phyloP scores from a whole-genome alignment of 2,888 invertebrate genomes.

The Lithophane ornitopus region DNA sequence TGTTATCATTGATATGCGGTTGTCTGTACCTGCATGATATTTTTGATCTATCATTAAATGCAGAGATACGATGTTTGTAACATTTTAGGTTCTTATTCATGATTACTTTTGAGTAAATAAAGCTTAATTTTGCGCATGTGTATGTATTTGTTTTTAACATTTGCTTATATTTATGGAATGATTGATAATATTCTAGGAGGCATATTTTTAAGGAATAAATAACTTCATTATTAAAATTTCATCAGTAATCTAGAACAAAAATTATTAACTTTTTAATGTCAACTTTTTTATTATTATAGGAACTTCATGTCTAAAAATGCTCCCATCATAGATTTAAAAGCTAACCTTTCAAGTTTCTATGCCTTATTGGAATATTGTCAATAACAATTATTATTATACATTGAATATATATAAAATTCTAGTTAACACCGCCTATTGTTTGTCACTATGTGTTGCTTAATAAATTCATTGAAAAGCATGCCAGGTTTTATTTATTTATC shows the following conservation, averaged over 20 bases:
- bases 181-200: constrained; percentile 50
- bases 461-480: constrained; percentile 72
- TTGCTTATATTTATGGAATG: constrained; percentile 32
- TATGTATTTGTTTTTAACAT: constrained; percentile 41
- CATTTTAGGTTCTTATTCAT: constrained; percentile 15
- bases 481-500: constrained; percentile 36
- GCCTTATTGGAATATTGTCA: constrained; percentile 39
- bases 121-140: constrained; percentile 44
- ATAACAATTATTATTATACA: constrained; percentile 24
- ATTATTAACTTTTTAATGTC: background rate
- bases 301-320: background rate
- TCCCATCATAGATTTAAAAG: background rate
- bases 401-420: constrained; percentile 49
- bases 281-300: too few species aligned
- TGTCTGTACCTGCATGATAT: constrained; percentile 27
- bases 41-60: background rate
- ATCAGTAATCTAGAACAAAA: too few species aligned
- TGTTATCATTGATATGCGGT: background rate
- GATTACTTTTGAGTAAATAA: constrained; percentile 18
- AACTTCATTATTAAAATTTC: background rate
- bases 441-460: constrained; percentile 74
- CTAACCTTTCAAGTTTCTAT: background rate
- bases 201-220: background rate
- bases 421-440: constrained; percentile 69
- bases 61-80: background rate